These are phyloP conservation scores for Sapajus apella DNA, from an alignment of 2,113 vertebrate species.

Conservation along the genomic window DNA sequence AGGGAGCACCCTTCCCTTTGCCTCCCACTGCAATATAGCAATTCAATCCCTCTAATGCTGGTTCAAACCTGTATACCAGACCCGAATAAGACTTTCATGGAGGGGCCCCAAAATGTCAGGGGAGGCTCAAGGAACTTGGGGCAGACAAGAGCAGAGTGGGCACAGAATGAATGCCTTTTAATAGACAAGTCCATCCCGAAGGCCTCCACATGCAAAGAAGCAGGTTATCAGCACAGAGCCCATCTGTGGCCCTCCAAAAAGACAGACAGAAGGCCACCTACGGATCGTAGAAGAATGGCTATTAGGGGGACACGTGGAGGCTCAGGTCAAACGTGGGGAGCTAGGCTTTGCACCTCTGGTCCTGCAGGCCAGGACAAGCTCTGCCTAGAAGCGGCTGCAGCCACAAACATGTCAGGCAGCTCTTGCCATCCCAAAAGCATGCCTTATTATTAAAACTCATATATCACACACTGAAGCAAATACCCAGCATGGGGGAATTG, in stretches of 20 bases:
- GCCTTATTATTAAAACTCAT: conserved; percentile 86
- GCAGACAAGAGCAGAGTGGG: neutral
- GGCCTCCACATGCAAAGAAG: neutral
- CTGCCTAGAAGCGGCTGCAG: conserved; percentile 57
- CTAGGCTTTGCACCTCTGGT: conserved; percentile 57
- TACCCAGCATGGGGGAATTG: conserved; percentile 80
- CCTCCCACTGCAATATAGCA: neutral
- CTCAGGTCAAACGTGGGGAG: conserved; percentile 71
- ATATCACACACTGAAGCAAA: conserved; percentile 84
- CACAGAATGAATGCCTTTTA: neutral
- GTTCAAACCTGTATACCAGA: neutral
- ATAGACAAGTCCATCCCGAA: neutral
- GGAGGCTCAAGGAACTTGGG: neutral
- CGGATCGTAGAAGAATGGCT: neutral
- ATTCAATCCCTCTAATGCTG: neutral
- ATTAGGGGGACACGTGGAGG: conserved; percentile 67
- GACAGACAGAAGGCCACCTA: neutral
- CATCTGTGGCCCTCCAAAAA: neutral
- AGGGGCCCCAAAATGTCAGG: neutral
- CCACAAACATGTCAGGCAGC: conserved; percentile 58
- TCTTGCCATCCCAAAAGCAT: conserved; percentile 74
- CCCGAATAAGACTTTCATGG: fast-evolving
- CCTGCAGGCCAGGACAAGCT: conserved; percentile 40
- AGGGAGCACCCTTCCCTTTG: neutral
- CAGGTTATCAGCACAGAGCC: neutral